Evolutionary conservation across 2,888 invertebrate species (phyloP), one percentile per base, ranked within the genome.

Genomic region (Hedya salicella): DNA sequence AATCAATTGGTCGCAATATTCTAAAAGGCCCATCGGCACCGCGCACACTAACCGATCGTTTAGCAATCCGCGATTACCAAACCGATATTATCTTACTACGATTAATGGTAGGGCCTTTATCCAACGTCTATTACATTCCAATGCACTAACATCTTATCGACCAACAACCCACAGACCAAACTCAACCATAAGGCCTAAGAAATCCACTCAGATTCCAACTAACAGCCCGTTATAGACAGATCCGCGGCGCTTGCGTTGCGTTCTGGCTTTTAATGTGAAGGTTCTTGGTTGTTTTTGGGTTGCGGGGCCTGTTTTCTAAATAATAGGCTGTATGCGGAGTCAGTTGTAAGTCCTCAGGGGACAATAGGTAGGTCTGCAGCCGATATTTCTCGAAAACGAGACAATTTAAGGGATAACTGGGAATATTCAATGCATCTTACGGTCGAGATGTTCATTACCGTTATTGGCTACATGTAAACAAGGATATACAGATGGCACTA

Each of bases 21-120:
- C 52, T 48, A 75, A 68, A 76, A 79, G 80, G 81, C 78, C 78
- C 82, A 80, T 85, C 80, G 84, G 77, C 84, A 82, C 80, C 75
- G 75, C 78, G 77, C 79, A 79, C 79, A 83, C 84, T 84, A 82
- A 83, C 87, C 85, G 83, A 86, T 84, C 88, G 83, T 87, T 89
- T 86, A 86, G 87, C 86, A 88, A 89, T 88, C 87, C 85, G 80
- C 83, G 88, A 88, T 89, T 88, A 88, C 88, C 76, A 81, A 81
- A 80, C 83, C 83, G 89, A 89, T 89, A 88, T 88, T 89, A 89
- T 89, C 89, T 81, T 77, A 74, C 75, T 75, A 84, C 88, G 89
- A 89, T 89, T 89, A 89, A 90, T 90, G 87, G 82, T 75, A 71
- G 78, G 82, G 87, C 88, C 87, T 89, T 87, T 89, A 89, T 88